Percentiles rank a stretch among this genome's conserved stretches.
Conservation (phyloP, 2,113 vertebrate species). For the Rhinolophus ferrumequinum region DNA sequence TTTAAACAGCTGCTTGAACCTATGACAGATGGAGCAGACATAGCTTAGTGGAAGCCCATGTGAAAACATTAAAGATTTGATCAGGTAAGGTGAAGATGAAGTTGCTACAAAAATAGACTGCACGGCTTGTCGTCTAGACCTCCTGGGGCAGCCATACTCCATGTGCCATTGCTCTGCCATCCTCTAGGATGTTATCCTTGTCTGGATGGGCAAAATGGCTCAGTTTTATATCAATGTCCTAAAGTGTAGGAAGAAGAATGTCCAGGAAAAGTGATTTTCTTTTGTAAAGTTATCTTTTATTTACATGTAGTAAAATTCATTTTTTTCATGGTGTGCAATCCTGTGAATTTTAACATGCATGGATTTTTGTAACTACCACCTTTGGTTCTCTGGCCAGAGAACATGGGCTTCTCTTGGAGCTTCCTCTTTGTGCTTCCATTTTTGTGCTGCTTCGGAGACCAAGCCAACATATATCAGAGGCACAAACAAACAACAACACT, state of each 20-base stretch:
- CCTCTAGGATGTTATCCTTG: not conserved
- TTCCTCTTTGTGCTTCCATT: not conserved
- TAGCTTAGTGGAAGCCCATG: not conserved
- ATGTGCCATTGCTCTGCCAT: not conserved
- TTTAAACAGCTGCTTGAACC: not conserved
- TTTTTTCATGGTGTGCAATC: not conserved
- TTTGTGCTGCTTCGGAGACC: not conserved
- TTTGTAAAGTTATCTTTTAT: constrained; percentile 32
- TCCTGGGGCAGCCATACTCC: not conserved
- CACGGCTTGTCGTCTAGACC: not conserved
- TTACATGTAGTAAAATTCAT: not conserved
- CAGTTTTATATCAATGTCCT: not conserved
- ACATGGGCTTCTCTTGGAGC: not conserved
- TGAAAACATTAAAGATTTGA: not conserved
- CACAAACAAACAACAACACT: not conserved
- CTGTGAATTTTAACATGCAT: not conserved
- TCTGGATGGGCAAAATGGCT: not conserved
- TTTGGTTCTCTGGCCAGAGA: not conserved
- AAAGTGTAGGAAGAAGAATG: not conserved
- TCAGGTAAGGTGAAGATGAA: not conserved
- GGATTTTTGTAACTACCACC: not conserved
- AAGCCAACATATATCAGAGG: not conserved
- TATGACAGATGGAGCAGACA: not conserved
- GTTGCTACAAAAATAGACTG: not conserved
- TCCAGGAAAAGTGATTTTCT: not conserved